phyloP scores from a whole-genome alignment of 2,888 invertebrate genomes.

The Mycalesis mineus region DNA sequence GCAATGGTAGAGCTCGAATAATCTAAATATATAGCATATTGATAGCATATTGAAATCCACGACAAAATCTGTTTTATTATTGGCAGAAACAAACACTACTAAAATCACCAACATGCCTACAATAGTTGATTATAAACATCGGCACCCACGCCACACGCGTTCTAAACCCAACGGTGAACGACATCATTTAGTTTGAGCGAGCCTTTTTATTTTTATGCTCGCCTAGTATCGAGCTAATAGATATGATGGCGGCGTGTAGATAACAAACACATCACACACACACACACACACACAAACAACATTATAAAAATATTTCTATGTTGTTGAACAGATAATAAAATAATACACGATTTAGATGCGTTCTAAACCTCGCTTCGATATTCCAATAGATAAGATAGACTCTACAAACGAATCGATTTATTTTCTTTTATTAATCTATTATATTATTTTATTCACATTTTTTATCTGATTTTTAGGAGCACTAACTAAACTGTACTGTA shows the following conservation, averaged over 20 bases:
- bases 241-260: constrained; percentile 41
- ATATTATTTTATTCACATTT: no score
- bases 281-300: constrained; percentile 7
- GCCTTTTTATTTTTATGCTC: constrained; percentile 53
- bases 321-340: constrained; percentile 44
- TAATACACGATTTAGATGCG: constrained; percentile 43
- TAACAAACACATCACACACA: not conserved
- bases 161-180: constrained; percentile 40
- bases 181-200: constrained; percentile 56
- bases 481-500: not conserved
- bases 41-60: no score
- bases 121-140: constrained; percentile 37
- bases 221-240: constrained; percentile 51
- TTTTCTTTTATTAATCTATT: no score
- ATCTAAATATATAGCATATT: no score
- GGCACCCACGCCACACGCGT: constrained; percentile 55
- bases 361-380: constrained; percentile 43
- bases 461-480: constrained; percentile 23
- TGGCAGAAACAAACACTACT: no score
- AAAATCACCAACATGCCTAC: constrained; percentile 14
- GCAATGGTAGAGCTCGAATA: no score
- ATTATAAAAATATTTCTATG: constrained; percentile 30
- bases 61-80: no score
- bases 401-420: constrained; percentile 19
- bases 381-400: constrained; percentile 51